Evolutionary conservation across 2,888 invertebrate species (phyloP).

Genomic region (Tetranychus truncatus): DNA sequence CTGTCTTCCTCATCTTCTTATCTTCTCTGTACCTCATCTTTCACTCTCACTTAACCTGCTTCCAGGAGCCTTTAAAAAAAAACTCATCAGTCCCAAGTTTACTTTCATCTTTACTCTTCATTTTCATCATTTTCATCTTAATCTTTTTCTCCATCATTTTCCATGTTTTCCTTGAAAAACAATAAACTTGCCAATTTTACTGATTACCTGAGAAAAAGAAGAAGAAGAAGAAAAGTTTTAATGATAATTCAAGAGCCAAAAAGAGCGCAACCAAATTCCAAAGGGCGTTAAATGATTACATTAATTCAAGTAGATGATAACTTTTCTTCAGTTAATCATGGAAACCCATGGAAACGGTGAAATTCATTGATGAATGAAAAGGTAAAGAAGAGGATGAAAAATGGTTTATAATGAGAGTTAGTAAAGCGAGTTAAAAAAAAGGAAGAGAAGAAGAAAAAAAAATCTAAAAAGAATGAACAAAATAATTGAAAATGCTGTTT

Average conservation of each 20-base stretch:
- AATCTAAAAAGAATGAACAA: background rate
- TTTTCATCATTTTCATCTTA: background rate
- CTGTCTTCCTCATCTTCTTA: background rate
- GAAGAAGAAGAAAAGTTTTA: background rate
- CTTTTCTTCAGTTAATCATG: background rate
- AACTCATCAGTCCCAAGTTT: background rate
- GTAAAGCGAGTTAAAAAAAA: background rate
- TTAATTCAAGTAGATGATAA: background rate
- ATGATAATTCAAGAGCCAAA: background rate
- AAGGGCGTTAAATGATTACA: background rate
- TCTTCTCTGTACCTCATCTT: background rate
- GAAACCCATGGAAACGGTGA: background rate
- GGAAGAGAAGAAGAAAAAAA: background rate
- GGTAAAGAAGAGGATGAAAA: background rate
- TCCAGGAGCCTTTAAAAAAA: background rate
- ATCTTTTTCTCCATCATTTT: background rate
- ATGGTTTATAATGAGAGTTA: conserved; percentile 5
- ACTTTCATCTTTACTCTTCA: background rate
- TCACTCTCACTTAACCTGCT: background rate
- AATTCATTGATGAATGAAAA: conserved; percentile 5
- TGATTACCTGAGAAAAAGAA: background rate
- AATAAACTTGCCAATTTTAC: background rate
- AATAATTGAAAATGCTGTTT: conserved; percentile 4
- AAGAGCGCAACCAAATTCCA: background rate
- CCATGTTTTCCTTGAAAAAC: background rate